A percentile compares a stretch with the other conserved stretches of the same genome.
Evolutionary conservation across 2,797 vertebrate species (phyloP).

Genomic region (Muraenolepis orangiensis): DNA sequence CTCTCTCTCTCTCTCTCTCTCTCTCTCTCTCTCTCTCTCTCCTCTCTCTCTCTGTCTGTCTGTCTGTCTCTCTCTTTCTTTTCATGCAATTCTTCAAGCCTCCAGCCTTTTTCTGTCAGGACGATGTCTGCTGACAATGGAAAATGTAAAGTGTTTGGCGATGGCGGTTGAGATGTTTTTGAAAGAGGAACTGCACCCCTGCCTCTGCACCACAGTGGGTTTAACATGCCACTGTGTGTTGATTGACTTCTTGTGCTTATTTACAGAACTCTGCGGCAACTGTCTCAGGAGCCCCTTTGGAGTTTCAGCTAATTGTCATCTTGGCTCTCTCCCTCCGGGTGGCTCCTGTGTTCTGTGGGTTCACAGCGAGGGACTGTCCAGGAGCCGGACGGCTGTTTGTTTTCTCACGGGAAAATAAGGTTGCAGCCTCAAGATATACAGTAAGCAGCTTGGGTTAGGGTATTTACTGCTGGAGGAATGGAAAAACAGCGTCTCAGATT

Average conservation of each 20-base stretch:
- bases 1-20: neutral
- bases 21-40: conserved; percentile 31
- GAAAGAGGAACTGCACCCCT: conserved; percentile 39
- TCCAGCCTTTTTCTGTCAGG: too few species aligned
- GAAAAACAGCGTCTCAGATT: neutral
- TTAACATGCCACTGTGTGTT: conserved; percentile 45
- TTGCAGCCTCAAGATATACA: conserved; percentile 54
- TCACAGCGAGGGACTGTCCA: conserved; percentile 23
- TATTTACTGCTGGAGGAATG: conserved; percentile 16
- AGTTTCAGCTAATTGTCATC: conserved; percentile 23
- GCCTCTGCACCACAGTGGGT: conserved; percentile 30
- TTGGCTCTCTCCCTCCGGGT: conserved; percentile 26
- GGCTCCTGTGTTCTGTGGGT: conserved; percentile 34
- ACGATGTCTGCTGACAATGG: too few species aligned
- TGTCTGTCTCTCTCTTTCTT: too few species aligned
- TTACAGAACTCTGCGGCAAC: conserved; percentile 54
- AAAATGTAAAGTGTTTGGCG: conserved; percentile 29
- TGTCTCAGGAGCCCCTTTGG: conserved; percentile 44
- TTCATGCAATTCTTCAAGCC: too few species aligned
- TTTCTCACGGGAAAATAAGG: conserved; percentile 53
- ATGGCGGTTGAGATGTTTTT: conserved; percentile 46
- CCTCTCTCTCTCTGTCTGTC: too few species aligned
- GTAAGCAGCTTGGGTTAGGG: conserved; percentile 36
- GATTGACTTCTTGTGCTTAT: conserved; percentile 61
- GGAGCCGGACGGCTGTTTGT: conserved; percentile 49